Base-by-base conservation (phyloP, 1,140 invertebrate genomes). In the Dolichoris vasculosae region DNA sequence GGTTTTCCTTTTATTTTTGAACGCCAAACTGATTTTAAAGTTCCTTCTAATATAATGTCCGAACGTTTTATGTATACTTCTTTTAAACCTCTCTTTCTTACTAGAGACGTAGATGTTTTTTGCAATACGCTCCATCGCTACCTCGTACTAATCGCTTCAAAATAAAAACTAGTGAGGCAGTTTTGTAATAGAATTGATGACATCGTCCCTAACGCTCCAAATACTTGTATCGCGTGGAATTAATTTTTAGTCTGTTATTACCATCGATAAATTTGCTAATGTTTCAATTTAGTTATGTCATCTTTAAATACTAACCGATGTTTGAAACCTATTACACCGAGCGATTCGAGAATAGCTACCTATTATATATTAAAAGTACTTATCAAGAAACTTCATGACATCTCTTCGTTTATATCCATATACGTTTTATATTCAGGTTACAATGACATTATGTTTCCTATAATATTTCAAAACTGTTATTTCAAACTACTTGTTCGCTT, bases 401-500 rank as follows among this genome's bases (percentile, higher is more conserved):
- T 13, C 13, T 26, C 11, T 2, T 55, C 51, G 15, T 7, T 55
- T 67, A 23, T 20, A 30, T 32, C 15, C 69, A 69, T 69, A 20
- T 63, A 64, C n/a, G 3, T 73, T 43, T 73, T 73, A 43, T 73
- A 73, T 73, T 43, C 38, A 43, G 23, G 15, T 43, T 73, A 73
- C 17, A 43, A 73, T 43, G 69, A 40, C 38, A n/a, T 43, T 73
- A 15, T 69, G 2, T n/a, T 38, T 26, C 20, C 9, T 23, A 9
- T 26, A 40, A 40, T 6, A 43, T 43, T 73, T 73, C 20, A 73
- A n/a, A 35, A 23, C 78, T 15, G 48, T 8, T 11, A 71, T 46
- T 82, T 69, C 20, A 26, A 73, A 73, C 69, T 73, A 43, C 43
- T 73, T 73, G 51, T 76, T 76, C 43, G 35, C 46, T 46, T 67